Conservation (phyloP, 2,797 vertebrate genomes). For the Otolemur crassicaudatus region DNA sequence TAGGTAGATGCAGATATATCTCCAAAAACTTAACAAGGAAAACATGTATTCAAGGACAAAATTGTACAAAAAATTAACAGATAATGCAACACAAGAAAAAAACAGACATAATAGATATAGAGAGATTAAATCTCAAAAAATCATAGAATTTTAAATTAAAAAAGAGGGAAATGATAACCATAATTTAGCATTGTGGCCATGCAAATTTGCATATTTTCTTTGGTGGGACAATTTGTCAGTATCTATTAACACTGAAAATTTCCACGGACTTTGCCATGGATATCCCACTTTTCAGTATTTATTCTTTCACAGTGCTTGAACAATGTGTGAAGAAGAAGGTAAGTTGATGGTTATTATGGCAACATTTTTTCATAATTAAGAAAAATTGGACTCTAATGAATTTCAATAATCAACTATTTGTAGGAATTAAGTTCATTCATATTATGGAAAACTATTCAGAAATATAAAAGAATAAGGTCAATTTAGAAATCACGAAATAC, state of each 20-base stretch:
- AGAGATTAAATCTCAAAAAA: neutral
- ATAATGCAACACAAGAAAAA: neutral
- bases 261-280: neutral
- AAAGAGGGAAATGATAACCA: neutral
- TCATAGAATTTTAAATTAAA: neutral
- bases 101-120: neutral
- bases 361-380: neutral
- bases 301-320: neutral
- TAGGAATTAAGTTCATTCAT: neutral
- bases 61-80: neutral
- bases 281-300: neutral
- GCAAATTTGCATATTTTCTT: neutral
- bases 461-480: neutral
- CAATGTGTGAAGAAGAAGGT: neutral
- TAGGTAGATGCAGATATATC: neutral
- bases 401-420: conserved; percentile 38
- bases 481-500: conserved; percentile 24
- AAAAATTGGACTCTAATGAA: neutral
- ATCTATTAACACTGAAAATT: conserved; percentile 3
- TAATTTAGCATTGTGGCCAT: neutral
- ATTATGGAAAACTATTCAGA: neutral
- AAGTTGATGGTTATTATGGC: neutral
- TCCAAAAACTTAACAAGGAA: neutral
- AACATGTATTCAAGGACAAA: neutral
- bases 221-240: neutral